A percentile compares a stretch with the other conserved stretches of the same genome.
These are phyloP conservation scores for Nematolebias whitei DNA, from an alignment of 2,113 vertebrate species.

Conservation along the genomic window DNA sequence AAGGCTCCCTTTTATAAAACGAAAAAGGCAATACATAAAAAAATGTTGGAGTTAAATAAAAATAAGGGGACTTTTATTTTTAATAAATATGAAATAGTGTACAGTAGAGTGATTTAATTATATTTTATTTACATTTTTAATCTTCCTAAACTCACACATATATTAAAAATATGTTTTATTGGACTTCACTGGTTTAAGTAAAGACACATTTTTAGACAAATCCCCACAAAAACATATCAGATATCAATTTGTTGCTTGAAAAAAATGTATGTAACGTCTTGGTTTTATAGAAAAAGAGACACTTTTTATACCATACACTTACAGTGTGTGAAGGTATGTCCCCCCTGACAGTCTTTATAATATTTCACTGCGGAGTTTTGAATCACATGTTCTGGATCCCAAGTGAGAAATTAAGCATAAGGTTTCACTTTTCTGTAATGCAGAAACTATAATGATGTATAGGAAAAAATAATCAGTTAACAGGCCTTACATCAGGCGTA, in stretches of 20 bases:
- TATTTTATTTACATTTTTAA: too few relatives aligned
- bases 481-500: conserved; percentile 1
- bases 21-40: background rate
- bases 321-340: background rate
- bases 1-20: conserved; percentile 23
- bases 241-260: too few relatives aligned
- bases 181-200: too few relatives aligned
- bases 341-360: background rate
- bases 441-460: conserved; percentile 4
- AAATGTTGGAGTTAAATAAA: background rate
- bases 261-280: too few relatives aligned
- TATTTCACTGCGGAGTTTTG: background rate
- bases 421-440: conserved; percentile 9
- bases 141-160: too few relatives aligned
- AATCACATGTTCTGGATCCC: conserved; percentile 8
- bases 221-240: too few relatives aligned
- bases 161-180: too few relatives aligned
- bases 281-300: too few relatives aligned
- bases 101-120: too few relatives aligned
- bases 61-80: background rate
- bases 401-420: conserved; percentile 12
- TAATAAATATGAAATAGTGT: background rate
- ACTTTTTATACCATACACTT: background rate
- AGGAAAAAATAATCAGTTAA: conserved; percentile 16
- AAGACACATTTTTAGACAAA: too few relatives aligned